Conservation (phyloP, 2,113 vertebrate genomes). For the Lethenteron reissneri region DNA sequence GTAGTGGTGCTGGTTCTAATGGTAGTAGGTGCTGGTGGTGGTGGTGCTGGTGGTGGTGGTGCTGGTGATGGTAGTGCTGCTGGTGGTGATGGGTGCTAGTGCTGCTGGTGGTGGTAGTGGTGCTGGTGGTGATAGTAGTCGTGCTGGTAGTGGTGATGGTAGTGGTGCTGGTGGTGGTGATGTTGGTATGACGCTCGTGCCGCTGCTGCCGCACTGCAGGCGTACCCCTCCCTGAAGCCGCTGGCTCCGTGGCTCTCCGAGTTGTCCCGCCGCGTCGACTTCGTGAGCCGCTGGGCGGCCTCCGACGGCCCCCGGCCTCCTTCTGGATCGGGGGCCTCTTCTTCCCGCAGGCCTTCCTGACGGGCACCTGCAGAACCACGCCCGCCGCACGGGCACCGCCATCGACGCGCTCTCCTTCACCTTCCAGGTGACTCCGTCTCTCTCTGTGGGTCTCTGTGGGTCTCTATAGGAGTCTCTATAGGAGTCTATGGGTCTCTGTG, state of each 20-base stretch:
- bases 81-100: no score
- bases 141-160: no score
- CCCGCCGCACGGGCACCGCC: constrained; percentile 36
- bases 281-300: constrained; percentile 42
- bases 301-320: constrained; percentile 33
- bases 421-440: constrained; percentile 32
- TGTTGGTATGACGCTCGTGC: no score
- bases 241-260: constrained; percentile 60
- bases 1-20: no score
- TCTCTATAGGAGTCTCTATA: no score
- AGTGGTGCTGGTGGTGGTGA: no score
- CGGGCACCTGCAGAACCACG: constrained; percentile 60
- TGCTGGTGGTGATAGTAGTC: fast-evolving
- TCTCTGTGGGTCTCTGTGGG: no score
- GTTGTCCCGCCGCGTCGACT: constrained; percentile 39
- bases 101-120: no score
- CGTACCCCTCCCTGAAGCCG: constrained; percentile 59
- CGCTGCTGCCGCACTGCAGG: constrained; percentile 18
- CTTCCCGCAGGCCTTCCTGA: constrained; percentile 72
- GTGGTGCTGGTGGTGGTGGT: no score
- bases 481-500: no score
- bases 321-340: constrained; percentile 86
- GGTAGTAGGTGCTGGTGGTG: no score
- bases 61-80: no score
- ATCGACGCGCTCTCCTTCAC: constrained; percentile 53